Evolutionary conservation across 2,113 vertebrate species (phyloP).

Genomic region (Proteles cristata): DNA sequence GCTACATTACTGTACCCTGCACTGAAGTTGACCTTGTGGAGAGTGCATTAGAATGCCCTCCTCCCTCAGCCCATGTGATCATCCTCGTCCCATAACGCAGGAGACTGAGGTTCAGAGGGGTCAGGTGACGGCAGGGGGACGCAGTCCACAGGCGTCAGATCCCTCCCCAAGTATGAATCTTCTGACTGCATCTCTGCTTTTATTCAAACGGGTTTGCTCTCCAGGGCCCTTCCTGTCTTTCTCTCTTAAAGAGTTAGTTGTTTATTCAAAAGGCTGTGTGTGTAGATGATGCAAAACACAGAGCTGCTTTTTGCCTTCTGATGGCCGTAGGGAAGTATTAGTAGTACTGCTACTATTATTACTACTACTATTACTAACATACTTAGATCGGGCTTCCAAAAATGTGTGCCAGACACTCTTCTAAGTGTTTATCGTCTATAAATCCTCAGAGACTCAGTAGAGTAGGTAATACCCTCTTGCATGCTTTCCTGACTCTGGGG

Average conservation of each 20-base stretch:
- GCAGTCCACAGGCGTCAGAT: rapidly evolving
- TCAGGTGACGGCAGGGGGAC: neutral
- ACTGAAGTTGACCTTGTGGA: neutral
- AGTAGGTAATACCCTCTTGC: too few relatives aligned
- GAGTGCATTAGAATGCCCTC: neutral
- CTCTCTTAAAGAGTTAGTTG: neutral
- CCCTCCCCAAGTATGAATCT: neutral
- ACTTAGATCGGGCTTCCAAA: neutral
- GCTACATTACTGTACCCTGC: neutral
- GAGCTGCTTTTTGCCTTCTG: neutral
- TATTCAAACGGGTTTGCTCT: neutral
- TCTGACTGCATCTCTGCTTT: neutral
- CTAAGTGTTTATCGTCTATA: neutral
- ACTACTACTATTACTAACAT: neutral
- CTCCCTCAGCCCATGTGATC: neutral
- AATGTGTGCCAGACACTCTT: neutral
- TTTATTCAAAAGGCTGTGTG: neutral
- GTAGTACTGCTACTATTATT: neutral
- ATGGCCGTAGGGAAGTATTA: neutral
- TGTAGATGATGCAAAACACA: neutral
- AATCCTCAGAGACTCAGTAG: neutral
- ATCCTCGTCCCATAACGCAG: neutral
- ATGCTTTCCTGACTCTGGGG: neutral
- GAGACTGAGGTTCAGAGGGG: neutral
- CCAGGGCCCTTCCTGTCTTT: neutral